Conservation (phyloP, 2,113 vertebrate genomes). For the Cromileptes altivelis region DNA sequence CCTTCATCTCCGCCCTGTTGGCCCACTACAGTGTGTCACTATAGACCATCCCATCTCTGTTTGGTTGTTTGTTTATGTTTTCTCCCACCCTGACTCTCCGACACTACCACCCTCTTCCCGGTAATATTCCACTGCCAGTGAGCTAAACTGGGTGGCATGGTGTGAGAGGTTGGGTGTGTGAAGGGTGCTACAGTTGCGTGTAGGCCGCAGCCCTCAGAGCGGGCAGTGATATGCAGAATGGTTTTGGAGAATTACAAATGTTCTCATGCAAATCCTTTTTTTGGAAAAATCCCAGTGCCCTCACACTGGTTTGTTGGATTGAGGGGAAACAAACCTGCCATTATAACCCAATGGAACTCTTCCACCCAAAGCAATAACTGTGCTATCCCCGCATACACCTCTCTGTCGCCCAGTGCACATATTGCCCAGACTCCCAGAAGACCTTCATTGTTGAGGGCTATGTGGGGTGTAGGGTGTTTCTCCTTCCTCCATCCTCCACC, state of each 20-base stretch:
- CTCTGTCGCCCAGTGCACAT: slow-evolving; percentile 67
- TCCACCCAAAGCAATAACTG: slow-evolving; percentile 67
- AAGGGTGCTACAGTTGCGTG: slow-evolving; percentile 56
- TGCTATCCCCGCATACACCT: slow-evolving; percentile 37
- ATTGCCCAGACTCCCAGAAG: slow-evolving; percentile 77
- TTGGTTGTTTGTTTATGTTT: slow-evolving; percentile 78
- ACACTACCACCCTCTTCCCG: slow-evolving; percentile 51
- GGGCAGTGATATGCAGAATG: slow-evolving; percentile 35
- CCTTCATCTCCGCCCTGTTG: slow-evolving; percentile 56
- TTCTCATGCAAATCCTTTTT: slow-evolving; percentile 46
- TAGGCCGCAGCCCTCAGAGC: slow-evolving; percentile 25
- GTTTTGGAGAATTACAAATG: slow-evolving; percentile 39
- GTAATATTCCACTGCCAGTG: slow-evolving; percentile 80
- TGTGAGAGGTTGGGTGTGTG: slow-evolving; percentile 58
- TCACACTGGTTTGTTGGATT: slow-evolving; percentile 39
- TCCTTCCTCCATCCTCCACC: slow-evolving; percentile 61
- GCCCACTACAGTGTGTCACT: slow-evolving; percentile 30
- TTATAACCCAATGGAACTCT: slow-evolving; percentile 44
- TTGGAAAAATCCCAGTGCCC: slow-evolving; percentile 8
- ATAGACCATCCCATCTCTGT: slow-evolving; percentile 62
- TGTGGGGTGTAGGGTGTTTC: slow-evolving; percentile 77
- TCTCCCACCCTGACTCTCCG: slow-evolving; percentile 58
- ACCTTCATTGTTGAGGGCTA: slow-evolving; percentile 74
- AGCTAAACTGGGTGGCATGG: slow-evolving; percentile 68
- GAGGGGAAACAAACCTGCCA: slow-evolving; percentile 47